These are phyloP conservation scores for Drosophila mayri DNA, from an alignment of 1,140 invertebrate species.

Conservation along the genomic window DNA sequence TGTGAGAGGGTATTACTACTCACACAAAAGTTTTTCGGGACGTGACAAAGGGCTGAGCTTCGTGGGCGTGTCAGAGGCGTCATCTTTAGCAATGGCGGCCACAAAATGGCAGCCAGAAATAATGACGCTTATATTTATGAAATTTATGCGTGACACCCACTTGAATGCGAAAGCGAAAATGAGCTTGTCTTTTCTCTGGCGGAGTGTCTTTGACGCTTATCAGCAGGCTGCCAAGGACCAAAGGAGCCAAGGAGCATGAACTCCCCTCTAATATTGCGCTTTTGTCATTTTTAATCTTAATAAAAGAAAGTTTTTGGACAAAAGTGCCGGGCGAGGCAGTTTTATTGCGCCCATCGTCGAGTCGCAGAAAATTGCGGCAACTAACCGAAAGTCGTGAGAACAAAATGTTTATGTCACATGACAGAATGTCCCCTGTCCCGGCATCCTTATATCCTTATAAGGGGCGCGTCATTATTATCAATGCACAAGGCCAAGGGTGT, in stretches of 20 bases:
- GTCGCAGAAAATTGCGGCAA: conserved; percentile 20
- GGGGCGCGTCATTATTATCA: conserved; percentile 61
- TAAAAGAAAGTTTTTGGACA: conserved; percentile 69
- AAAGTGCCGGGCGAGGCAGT: conserved; percentile 57
- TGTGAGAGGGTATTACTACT: conserved; percentile 15
- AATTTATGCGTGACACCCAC: conserved; percentile 83
- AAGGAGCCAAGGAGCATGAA: conserved; percentile 29
- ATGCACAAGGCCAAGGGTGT: conserved; percentile 34
- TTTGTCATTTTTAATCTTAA: conserved; percentile 81
- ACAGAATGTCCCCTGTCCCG: conserved; percentile 32
- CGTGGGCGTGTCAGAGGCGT: conserved; percentile 32
- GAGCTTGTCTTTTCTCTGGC: conserved; percentile 19
- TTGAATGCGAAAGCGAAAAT: conserved; percentile 62
- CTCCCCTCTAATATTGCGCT: conserved; percentile 54
- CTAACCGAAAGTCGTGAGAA: conserved; percentile 47
- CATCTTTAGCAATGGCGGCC: conserved; percentile 62
- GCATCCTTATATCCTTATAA: conserved; percentile 5
- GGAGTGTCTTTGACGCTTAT: conserved; percentile 59
- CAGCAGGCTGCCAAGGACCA: conserved; percentile 65
- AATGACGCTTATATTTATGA: conserved; percentile 83
- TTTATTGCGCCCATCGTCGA: conserved; percentile 50
- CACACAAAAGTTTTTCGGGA: conserved; percentile 66
- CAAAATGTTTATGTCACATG: conserved; percentile 66
- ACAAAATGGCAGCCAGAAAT: conserved; percentile 73
- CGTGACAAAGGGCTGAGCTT: conserved; percentile 69